Conservation (phyloP, 2,113 vertebrate species). For the Columba livia region DNA sequence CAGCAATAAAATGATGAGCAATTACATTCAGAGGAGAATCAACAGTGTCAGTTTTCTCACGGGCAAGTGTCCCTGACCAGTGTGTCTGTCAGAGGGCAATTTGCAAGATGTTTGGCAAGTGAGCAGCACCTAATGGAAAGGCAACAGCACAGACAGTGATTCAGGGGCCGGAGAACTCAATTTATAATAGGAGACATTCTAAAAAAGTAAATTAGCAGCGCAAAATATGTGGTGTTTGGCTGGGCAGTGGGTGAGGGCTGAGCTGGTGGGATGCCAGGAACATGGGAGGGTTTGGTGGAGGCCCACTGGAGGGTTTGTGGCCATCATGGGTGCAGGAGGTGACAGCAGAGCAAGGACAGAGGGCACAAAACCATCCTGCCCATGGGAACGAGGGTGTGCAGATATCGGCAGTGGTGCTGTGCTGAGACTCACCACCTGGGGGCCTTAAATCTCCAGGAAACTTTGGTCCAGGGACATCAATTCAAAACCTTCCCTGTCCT, state of each 20-base stretch:
- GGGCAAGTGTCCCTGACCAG: neutral
- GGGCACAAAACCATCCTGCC: neutral
- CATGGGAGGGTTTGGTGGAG: neutral
- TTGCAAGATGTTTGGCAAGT: neutral
- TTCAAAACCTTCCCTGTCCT: neutral
- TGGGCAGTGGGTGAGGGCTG: neutral
- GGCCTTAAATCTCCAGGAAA: constrained; percentile 17
- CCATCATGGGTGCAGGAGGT: neutral
- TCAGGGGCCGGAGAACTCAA: neutral
- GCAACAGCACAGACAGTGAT: neutral
- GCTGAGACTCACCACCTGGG: constrained; percentile 3
- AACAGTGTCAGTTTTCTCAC: neutral
- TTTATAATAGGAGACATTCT: neutral
- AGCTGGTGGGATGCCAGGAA: neutral
- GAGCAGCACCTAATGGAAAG: neutral
- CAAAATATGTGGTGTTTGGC: neutral
- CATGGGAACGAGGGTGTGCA: neutral
- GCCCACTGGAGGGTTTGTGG: neutral
- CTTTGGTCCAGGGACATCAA: neutral
- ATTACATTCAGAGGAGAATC: neutral
- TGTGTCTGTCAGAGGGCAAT: neutral
- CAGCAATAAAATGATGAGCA: fast-evolving
- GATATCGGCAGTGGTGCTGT: neutral
- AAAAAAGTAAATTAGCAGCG: neutral
- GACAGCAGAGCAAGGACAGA: neutral